Conservation (phyloP, 2,888 invertebrate genomes). For the Epinotia bilunana region DNA sequence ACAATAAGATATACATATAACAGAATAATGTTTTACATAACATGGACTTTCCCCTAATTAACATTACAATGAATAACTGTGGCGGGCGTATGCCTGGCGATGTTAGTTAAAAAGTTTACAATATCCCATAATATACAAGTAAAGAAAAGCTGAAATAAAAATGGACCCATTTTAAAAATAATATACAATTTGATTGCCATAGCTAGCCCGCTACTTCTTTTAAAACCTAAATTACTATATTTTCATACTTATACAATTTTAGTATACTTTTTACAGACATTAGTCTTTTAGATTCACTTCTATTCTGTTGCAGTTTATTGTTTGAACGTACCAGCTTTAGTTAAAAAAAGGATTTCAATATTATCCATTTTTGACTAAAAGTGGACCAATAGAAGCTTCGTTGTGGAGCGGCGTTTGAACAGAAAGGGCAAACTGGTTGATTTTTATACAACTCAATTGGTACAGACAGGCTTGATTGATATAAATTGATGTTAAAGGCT, state of each 20-base stretch:
- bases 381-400: slow-evolving; percentile 19
- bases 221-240: slow-evolving; percentile 63
- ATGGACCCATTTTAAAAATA: slow-evolving; percentile 40
- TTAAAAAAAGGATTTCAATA: not conserved
- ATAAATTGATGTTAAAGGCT: slow-evolving; percentile 63
- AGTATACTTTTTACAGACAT: slow-evolving; percentile 71
- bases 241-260: slow-evolving; percentile 60
- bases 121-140: slow-evolving; percentile 23
- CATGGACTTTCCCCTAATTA: slow-evolving; percentile 64
- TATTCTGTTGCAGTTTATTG: slow-evolving; percentile 27
- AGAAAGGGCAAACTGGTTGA: slow-evolving; percentile 48
- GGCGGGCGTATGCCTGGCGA: slow-evolving; percentile 51
- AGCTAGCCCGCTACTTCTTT: slow-evolving; percentile 52
- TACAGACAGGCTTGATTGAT: slow-evolving; percentile 66
- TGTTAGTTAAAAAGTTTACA: slow-evolving; percentile 16
- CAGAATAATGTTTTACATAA: slow-evolving; percentile 64
- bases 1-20: slow-evolving; percentile 63
- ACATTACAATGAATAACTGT: slow-evolving; percentile 61
- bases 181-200: slow-evolving; percentile 47
- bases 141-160: slow-evolving; percentile 41
- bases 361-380: slow-evolving; percentile 3
- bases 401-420: slow-evolving; percentile 35
- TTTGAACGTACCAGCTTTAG: not conserved
- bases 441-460: slow-evolving; percentile 63
- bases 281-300: slow-evolving; percentile 60